Percentiles rank a stretch among this genome's conserved stretches.
Evolutionary conservation across 2,888 invertebrate genomes (phyloP).

Genomic region (Ectemnius continuus): DNA sequence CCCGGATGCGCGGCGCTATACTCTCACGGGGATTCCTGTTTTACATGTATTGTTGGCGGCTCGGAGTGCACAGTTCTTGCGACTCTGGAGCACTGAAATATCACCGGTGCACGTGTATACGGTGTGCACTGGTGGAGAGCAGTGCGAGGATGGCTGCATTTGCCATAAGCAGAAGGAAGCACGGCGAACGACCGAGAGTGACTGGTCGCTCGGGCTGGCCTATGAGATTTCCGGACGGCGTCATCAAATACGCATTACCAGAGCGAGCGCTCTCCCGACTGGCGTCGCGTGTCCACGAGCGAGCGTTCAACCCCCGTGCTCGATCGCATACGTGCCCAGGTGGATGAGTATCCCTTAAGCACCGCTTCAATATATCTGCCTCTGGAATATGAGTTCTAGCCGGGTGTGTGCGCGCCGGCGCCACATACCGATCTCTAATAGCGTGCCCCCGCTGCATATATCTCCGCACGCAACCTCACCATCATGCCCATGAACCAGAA

Average conservation of each 20-base stretch:
- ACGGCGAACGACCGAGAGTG: constrained; percentile 61
- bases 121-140: no score
- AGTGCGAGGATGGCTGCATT: no score
- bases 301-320: background rate
- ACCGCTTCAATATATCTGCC: constrained; percentile 47
- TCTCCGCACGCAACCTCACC: constrained; percentile 71
- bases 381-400: constrained; percentile 37
- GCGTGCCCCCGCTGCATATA: constrained; percentile 62
- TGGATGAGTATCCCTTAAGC: constrained; percentile 52
- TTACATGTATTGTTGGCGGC: no score
- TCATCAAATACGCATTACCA: constrained; percentile 76
- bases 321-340: background rate
- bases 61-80: no score
- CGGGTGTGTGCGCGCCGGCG: constrained; percentile 45
- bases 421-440: constrained; percentile 56
- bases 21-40: no score
- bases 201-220: constrained; percentile 38
- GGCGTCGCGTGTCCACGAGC: constrained; percentile 56
- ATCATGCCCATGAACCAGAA: constrained; percentile 68
- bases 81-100: no score
- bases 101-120: no score
- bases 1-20: background rate
- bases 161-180: constrained; percentile 34
- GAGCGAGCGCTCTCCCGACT: constrained; percentile 54
- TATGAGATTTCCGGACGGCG: constrained; percentile 55